A percentile compares a stretch with the other conserved stretches of the same genome.
These are phyloP conservation scores for Habrosyne pyritoides DNA, from an alignment of 2,888 invertebrate genomes.

Conservation along the genomic window DNA sequence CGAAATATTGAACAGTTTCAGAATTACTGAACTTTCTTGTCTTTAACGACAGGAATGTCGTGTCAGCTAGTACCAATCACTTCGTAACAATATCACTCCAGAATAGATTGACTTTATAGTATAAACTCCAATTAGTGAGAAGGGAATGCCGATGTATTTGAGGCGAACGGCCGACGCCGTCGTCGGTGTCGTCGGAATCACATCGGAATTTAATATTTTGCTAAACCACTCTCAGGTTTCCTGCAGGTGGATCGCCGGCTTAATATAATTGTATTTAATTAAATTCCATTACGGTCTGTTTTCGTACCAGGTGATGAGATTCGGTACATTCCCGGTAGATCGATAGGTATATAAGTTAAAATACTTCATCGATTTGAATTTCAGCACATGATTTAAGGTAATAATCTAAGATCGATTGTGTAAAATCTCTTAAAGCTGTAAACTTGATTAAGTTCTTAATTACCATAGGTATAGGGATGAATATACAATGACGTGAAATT, in stretches of 20 bases:
- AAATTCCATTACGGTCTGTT: constrained; percentile 49
- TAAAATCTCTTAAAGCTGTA: too few species aligned
- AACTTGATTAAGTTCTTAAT: too few species aligned
- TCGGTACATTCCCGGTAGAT: constrained; percentile 33
- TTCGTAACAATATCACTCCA: not conserved
- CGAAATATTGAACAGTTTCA: too few species aligned
- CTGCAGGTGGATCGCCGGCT: constrained; percentile 33
- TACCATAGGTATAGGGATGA: too few species aligned
- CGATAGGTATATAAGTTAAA: constrained; percentile 21
- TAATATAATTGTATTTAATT: constrained; percentile 53
- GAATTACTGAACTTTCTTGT: too few species aligned
- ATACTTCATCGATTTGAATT: constrained; percentile 12
- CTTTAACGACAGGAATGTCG: too few species aligned
- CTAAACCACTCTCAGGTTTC: constrained; percentile 28
- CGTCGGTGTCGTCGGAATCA: constrained; percentile 1
- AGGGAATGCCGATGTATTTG: not conserved
- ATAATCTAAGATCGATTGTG: too few species aligned
- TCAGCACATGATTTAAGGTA: not conserved
- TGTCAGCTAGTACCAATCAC: too few species aligned
- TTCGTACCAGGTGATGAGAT: constrained; percentile 31
- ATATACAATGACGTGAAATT: too few species aligned
- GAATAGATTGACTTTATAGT: not conserved
- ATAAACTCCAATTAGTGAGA: not conserved
- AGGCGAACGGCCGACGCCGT: constrained; percentile 3
- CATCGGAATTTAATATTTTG: constrained; percentile 53